Percentiles rank a stretch among this genome's conserved stretches.
Conservation (phyloP, 2,797 vertebrate species). For the Channa striata region DNA sequence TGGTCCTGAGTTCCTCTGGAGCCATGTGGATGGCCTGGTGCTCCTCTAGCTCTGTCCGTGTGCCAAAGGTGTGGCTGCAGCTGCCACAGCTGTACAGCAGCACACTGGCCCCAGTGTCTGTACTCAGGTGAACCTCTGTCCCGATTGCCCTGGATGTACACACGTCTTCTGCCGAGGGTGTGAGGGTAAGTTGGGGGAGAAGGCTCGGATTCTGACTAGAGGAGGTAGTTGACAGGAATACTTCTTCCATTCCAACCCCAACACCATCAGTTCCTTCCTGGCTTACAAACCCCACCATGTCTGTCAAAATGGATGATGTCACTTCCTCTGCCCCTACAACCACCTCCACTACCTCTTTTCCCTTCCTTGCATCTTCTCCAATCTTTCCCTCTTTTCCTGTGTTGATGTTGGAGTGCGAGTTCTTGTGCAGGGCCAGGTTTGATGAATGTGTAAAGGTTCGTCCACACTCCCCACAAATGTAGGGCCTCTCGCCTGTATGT, state of each 20-base stretch:
- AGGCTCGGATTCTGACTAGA: conserved; percentile 67
- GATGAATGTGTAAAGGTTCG: conserved; percentile 94
- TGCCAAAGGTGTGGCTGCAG: conserved; percentile 90
- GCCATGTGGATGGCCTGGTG: conserved; percentile 87
- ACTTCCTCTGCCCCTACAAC: conserved; percentile 79
- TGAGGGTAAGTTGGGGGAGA: conserved; percentile 77
- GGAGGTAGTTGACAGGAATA: conserved; percentile 80
- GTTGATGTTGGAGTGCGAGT: conserved; percentile 76
- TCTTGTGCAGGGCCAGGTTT: conserved; percentile 90
- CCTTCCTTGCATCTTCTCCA: conserved; percentile 40
- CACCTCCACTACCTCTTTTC: conserved; percentile 70
- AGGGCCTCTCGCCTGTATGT: conserved; percentile 92
- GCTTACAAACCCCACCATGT: conserved; percentile 86
- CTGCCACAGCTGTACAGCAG: conserved; percentile 89
- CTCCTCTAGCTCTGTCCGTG: conserved; percentile 86
- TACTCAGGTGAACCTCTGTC: conserved; percentile 83
- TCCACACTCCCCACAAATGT: conserved; percentile 90
- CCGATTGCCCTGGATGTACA: conserved; percentile 74
- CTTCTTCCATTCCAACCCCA: conserved; percentile 83
- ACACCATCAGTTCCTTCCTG: conserved; percentile 81
- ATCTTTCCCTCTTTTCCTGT: conserved; percentile 73
- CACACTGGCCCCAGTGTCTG: conserved; percentile 84
- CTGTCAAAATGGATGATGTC: conserved; percentile 83
- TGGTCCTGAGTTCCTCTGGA: conserved; percentile 55
- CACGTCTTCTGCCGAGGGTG: conserved; percentile 59